phyloP scores from a whole-genome alignment of 2,797 vertebrate genomes.

The Leptodactylus fallax region DNA sequence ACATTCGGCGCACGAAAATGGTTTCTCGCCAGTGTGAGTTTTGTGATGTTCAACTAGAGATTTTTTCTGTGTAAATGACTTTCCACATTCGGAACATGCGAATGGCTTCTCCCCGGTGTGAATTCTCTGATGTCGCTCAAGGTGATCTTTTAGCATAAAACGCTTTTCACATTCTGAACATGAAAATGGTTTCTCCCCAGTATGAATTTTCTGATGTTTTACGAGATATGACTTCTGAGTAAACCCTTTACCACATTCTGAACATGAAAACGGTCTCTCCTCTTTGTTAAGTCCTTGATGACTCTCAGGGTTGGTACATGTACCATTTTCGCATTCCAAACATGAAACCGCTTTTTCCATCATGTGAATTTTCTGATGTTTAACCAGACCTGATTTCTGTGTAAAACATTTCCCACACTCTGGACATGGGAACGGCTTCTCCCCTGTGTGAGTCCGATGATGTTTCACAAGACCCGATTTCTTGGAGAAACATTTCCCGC shows the following conservation, averaged over 20 bases:
- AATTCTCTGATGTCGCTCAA: slow-evolving; percentile 6
- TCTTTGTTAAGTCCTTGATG: background rate
- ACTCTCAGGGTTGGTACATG: background rate
- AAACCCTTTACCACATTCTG: slow-evolving; percentile 25
- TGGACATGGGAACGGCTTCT: background rate
- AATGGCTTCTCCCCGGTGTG: background rate
- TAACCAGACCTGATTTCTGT: background rate
- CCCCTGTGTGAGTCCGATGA: slow-evolving; percentile 1
- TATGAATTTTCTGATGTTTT: slow-evolving; percentile 20
- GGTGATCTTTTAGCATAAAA: background rate
- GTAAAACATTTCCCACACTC: background rate
- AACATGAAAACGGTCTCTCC: background rate
- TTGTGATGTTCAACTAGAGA: slow-evolving; percentile 19
- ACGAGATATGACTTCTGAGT: slow-evolving; percentile 11
- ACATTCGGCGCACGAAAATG: background rate
- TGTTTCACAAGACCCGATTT: slow-evolving; percentile 13
- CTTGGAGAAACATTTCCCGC: slow-evolving; percentile 36
- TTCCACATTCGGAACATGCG: background rate
- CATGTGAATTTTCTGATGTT: slow-evolving; percentile 1
- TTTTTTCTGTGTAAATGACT: background rate
- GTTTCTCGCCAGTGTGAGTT: slow-evolving; percentile 16
- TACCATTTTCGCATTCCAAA: background rate
- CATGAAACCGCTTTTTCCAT: background rate
- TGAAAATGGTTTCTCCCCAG: background rate
- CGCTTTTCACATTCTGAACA: background rate